Percentiles rank a stretch among this genome's conserved stretches.
These are phyloP conservation scores for Cyprinodon diabolis DNA, from an alignment of 2,797 vertebrate genomes.

Conservation along the genomic window DNA sequence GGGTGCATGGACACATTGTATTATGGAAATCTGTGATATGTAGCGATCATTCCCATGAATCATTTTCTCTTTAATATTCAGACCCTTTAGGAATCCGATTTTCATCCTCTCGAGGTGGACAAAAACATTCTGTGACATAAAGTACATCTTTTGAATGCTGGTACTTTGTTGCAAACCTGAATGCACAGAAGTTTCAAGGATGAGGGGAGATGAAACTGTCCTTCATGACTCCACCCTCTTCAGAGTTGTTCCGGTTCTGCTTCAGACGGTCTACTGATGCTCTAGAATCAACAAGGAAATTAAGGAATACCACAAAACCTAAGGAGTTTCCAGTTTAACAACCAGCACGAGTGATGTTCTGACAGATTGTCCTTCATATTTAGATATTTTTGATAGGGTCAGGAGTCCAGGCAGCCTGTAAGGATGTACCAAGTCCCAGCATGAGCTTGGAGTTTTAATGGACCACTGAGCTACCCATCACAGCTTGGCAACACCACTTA, in stretches of 20 bases:
- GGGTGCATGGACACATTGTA: slow-evolving; percentile 77
- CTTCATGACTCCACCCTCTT: slow-evolving; percentile 16
- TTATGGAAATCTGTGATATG: slow-evolving; percentile 71
- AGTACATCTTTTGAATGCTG: slow-evolving; percentile 51
- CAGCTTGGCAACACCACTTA: slow-evolving; percentile 80
- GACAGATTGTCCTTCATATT: slow-evolving; percentile 60
- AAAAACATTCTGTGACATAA: slow-evolving; percentile 63
- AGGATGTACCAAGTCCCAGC: slow-evolving; percentile 65
- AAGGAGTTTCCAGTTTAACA: slow-evolving; percentile 51
- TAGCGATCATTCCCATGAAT: slow-evolving; percentile 78
- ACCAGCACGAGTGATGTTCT: slow-evolving; percentile 53
- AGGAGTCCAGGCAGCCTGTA: slow-evolving; percentile 42
- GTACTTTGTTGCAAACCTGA: slow-evolving; percentile 39
- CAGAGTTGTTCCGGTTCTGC: slow-evolving; percentile 5
- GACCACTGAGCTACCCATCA: slow-evolving; percentile 72
- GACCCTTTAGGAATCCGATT: slow-evolving; percentile 69
- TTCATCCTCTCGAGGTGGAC: slow-evolving; percentile 73
- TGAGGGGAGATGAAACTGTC: slow-evolving; percentile 18
- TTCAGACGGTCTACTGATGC: slow-evolving; percentile 12
- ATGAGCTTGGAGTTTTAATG: slow-evolving; percentile 68
- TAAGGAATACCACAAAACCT: slow-evolving; percentile 49
- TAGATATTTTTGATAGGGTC: slow-evolving; percentile 54
- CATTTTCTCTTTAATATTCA: slow-evolving; percentile 77
- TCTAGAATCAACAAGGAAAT: slow-evolving; percentile 36
- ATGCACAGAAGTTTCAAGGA: slow-evolving; percentile 21